Evolutionary conservation across 2,113 vertebrate species (phyloP), one percentile per base, ranked within the genome.

Genomic region (Naja naja): DNA sequence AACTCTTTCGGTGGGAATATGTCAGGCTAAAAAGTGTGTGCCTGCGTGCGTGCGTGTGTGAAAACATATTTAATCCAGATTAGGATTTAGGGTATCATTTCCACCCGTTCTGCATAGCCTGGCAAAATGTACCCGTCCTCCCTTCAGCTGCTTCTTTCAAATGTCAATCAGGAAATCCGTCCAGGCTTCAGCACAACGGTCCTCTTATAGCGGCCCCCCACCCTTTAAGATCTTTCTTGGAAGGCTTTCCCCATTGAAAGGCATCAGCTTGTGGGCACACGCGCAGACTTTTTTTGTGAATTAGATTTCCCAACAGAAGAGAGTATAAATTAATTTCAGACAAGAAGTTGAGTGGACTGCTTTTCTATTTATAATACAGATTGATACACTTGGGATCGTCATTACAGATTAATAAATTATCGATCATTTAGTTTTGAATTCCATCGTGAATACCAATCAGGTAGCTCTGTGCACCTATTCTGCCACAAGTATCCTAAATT

Each of bases 1-100:
- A 97, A 96, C 97, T 97, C 97, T 96, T 96, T 96, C 95, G 96
- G 97, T 96, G 96, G 94, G 97, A 97, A 97, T 94, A 95, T 97
- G 97, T 97, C 97, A 97, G 97, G 92, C 95, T 94, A 27, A 89
- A 92, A 87, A 43, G 91, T 95, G 96, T 94, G 93, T 95, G 96
- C 64, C 94, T 93, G 96, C 95, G 90, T 18, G 81, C 5, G 20
- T 16, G 74, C 18, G 14, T 16, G 74, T 18, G 14, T 23, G 25
- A 1, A 1, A 4, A 81, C 53, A 60, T n/a, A 39, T 94, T 45
- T 55, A 91, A 53, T 86, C 55, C 92, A 14, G 22, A 10, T 52
- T 10, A 27, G 85, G 53, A 45, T 14, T 55, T 20, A 87, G 4
- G 45, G 4, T 6, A 1, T 5, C 23, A 25, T 60, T 69, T 56